Conservation (phyloP, 1,140 invertebrate species). For the Dolichoris vasculosae region DNA sequence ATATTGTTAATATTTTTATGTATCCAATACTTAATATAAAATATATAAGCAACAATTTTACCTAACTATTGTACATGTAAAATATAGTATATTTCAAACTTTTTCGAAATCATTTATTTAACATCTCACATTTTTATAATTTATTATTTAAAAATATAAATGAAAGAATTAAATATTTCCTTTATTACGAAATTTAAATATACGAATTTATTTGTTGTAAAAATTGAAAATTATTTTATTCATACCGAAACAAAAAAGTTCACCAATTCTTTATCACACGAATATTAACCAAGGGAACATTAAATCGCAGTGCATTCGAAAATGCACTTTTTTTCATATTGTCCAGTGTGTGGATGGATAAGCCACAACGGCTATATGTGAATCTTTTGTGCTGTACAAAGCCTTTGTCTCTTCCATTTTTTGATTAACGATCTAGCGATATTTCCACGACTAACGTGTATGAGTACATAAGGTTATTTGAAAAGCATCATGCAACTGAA, state of each 20-base stretch:
- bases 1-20: no score
- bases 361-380: not conserved
- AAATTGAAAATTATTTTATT: constrained; percentile 48
- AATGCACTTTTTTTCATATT: constrained; percentile 21
- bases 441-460: not conserved
- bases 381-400: constrained; percentile 6
- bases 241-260: constrained; percentile 39
- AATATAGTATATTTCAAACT: no score
- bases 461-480: not conserved
- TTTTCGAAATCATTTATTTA: no score
- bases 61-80: no score
- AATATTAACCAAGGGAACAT: not conserved
- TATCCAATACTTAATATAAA: no score
- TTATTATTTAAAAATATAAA: no score
- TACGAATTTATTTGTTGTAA: not conserved
- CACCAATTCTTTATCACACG: not conserved
- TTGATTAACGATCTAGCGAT: not conserved
- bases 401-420: not conserved
- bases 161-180: no score
- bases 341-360: not conserved
- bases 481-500: not conserved
- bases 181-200: no score
- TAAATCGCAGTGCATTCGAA: not conserved
- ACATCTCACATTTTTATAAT: no score
- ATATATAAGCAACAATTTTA: no score